phyloP scores from a whole-genome alignment of 2,113 vertebrate genomes.

The Procavia capensis region DNA sequence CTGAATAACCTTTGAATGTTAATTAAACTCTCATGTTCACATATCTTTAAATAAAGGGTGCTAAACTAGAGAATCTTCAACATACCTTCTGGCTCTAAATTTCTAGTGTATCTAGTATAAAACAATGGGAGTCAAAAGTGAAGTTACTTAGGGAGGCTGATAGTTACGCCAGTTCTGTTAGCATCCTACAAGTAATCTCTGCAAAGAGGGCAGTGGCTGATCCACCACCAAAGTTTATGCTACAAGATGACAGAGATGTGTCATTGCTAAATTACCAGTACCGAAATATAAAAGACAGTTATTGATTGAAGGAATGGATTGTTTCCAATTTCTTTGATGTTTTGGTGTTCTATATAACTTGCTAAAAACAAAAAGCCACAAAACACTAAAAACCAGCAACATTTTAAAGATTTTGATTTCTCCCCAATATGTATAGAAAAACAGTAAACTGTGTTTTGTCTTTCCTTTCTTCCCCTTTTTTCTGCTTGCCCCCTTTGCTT shows the following conservation, averaged over 20 bases:
- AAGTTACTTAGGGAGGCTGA: not conserved
- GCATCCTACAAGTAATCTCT: not conserved
- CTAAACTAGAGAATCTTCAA: not conserved
- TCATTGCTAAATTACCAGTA: not conserved
- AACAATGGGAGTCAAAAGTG: not conserved
- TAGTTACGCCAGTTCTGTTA: not conserved
- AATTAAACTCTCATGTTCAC: not conserved
- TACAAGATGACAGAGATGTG: not conserved
- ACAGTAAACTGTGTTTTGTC: not conserved
- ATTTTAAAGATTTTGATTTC: conserved; percentile 5
- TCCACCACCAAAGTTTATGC: not conserved
- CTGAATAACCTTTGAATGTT: conserved; percentile 28
- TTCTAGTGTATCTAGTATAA: not conserved
- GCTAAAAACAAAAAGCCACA: not conserved
- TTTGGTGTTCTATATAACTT: not conserved
- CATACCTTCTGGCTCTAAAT: not conserved
- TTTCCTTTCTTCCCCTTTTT: not conserved
- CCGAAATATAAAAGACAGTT: not conserved
- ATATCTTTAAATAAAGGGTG: not conserved
- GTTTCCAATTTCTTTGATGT: not conserved
- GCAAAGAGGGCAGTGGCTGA: fast-evolving
- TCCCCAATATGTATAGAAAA: not conserved
- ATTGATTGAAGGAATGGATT: not conserved
- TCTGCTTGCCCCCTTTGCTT: not conserved
- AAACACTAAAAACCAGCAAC: not conserved